A percentile compares a stretch with the other conserved stretches of the same genome.
Conservation (phyloP, 37 sponge, comb jelly and placozoan genomes). For the Lycopodina hypogea region DNA sequence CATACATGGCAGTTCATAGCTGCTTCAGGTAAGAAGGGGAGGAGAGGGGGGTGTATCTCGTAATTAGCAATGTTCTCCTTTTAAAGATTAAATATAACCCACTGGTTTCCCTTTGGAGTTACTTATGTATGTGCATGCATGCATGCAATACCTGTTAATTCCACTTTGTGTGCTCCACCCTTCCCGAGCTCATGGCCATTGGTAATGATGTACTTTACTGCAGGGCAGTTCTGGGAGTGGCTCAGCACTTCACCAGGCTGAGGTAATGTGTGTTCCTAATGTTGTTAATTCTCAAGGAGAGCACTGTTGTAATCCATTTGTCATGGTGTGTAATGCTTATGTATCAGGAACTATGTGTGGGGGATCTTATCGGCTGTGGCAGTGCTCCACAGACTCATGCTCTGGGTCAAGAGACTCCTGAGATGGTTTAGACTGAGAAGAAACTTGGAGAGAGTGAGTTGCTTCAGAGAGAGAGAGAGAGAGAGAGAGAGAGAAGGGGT, state of each 20-base stretch:
- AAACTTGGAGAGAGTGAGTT: conserved; percentile 15
- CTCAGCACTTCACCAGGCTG: conserved; percentile 57
- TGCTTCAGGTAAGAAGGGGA: conserved; percentile 46
- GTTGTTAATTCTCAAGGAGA: no score
- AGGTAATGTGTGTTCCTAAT: conserved; percentile 13
- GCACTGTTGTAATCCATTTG: no score
- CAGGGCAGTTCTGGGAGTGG: conserved; percentile 62
- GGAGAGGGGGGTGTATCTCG: neutral
- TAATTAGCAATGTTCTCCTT: no score
- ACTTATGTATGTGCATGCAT: no score
- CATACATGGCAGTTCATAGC: conserved; percentile 77
- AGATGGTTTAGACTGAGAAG: conserved; percentile 31
- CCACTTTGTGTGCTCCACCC: no score
- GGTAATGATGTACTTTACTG: no score
- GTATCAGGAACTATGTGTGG: conserved; percentile 60
- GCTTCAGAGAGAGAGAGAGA: neutral
- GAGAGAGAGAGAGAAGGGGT: no score
- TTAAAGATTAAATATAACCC: neutral
- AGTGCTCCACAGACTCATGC: conserved; percentile 26
- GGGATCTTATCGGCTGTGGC: conserved; percentile 42
- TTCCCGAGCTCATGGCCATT: no score
- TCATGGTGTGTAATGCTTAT: neutral
- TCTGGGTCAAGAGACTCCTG: conserved; percentile 53
- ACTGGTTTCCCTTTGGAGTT: neutral
- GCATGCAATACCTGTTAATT: no score